Base-by-base conservation (phyloP, 2,113 vertebrate genomes). In the Malurus cyaneus region DNA sequence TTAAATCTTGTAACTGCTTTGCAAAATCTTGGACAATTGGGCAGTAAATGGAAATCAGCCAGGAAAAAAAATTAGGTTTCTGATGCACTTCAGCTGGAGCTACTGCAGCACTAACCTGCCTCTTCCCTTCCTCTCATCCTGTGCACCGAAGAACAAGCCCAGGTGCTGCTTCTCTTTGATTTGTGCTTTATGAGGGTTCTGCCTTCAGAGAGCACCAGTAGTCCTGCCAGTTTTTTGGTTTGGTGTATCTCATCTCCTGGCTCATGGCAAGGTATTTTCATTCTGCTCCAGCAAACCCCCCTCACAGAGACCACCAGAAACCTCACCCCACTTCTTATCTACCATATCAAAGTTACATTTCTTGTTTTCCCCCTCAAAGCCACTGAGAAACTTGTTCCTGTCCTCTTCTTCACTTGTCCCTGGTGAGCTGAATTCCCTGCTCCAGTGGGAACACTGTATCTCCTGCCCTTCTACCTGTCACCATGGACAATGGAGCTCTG, bases 1-100 rank as follows among this genome's bases (percentile, higher is more conserved):
- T 80, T 92, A 81, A 76, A 56, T 71, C 41, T 32, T 74, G 26
- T 64, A 84, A 87, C 70, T 57, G 16, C 53, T 82, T 93, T 80
- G 64, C 76, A 93, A 70, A 90, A 92, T 39, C 34, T 23, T 59
- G 60, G 14, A n/a, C 54, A 59, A 53, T 86, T 54, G 86, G 62
- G 42, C 23, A 70, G 60, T 46, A 52, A 69, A 46, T 62, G 39
- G 59, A 89, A 92, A 34, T 41, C 20, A 72, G 39, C 39, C 76
- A 66, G 52, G 29, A 80, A n/a, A 66, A 66, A 74, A 61, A 25
- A 29, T 3, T 8, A 66, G 12, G 16, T 67, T 91, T 86, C 77
- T 66, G 14, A 17, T 56, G 34, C 61, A 18, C 41, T 93, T 92
- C 67, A 66, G 28, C 66, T 88, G 79, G 23, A 88, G 31, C 13